A percentile compares a stretch with the other conserved stretches of the same genome.
Evolutionary conservation across 2,797 vertebrate species (phyloP).

Genomic region (Iguana delicatissima): DNA sequence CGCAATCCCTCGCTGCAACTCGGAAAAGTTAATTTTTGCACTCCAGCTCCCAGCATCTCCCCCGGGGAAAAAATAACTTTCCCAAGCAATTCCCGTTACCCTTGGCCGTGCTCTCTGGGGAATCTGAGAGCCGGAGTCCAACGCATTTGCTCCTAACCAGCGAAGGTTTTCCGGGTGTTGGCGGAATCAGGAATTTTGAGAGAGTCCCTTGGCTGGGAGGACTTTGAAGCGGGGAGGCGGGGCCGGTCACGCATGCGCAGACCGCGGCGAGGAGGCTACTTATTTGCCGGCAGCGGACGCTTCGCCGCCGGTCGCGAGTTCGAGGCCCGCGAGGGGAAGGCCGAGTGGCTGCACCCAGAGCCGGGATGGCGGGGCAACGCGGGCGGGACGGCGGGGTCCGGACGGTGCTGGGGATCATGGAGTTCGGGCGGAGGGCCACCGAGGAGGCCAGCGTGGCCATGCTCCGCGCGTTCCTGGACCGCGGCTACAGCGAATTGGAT

Average conservation of each 20-base stretch:
- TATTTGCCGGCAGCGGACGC: not conserved
- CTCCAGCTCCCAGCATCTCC: too few species aligned
- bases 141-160: too few species aligned
- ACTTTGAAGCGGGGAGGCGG: rapidly evolving
- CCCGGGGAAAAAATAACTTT: too few species aligned
- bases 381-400: not conserved
- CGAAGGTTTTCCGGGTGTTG: too few species aligned
- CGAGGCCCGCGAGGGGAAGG: constrained; percentile 62
- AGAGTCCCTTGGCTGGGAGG: not conserved
- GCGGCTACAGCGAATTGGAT: constrained; percentile 86
- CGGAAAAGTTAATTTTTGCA: too few species aligned
- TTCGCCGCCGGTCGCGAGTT: not conserved
- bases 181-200: not conserved
- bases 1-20: too few species aligned
- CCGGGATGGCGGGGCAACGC: constrained; percentile 46
- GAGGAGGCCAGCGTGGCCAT: constrained; percentile 79
- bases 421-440: constrained; percentile 88
- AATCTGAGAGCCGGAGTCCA: too few species aligned
- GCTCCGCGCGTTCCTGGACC: constrained; percentile 83
- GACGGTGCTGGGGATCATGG: constrained; percentile 89
- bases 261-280: not conserved
- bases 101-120: too few species aligned
- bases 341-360: constrained; percentile 17
- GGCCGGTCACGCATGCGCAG: not conserved
- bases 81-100: too few species aligned